These are phyloP conservation scores for Mythimna loreyi DNA, from an alignment of 2,888 invertebrate genomes.

Conservation along the genomic window DNA sequence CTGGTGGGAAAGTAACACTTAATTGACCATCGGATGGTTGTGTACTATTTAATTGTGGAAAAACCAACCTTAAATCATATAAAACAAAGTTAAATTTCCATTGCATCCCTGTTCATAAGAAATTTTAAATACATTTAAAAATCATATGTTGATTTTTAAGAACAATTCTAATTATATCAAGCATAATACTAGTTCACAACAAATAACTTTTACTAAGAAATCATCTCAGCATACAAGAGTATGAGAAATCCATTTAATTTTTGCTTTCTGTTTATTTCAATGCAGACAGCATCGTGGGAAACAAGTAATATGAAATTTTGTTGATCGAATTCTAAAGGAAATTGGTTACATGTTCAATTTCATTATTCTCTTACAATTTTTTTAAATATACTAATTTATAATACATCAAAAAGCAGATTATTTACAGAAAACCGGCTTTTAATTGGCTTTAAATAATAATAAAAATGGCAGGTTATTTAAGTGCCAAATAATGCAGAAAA, in stretches of 20 bases:
- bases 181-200: neutral
- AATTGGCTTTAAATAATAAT: neutral
- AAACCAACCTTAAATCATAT: no score
- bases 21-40: neutral
- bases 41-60: neutral
- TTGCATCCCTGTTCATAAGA: neutral
- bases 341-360: neutral
- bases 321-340: neutral
- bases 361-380: no score
- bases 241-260: constrained; percentile 4
- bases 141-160: neutral
- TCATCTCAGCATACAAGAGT: neutral
- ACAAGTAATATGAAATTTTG: constrained; percentile 3
- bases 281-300: constrained; percentile 22
- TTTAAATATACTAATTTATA: neutral
- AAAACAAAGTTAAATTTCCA: no score
- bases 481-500: no score
- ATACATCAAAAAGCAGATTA: neutral
- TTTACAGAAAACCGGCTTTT: neutral
- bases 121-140: neutral
- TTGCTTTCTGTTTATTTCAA: constrained; percentile 22
- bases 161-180: neutral
- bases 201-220: constrained; percentile 1
- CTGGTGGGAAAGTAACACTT: constrained; percentile 81
- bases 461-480: neutral